Evolutionary conservation across 2,113 vertebrate species (phyloP).

Genomic region (Campylorhamphus procurvoides): DNA sequence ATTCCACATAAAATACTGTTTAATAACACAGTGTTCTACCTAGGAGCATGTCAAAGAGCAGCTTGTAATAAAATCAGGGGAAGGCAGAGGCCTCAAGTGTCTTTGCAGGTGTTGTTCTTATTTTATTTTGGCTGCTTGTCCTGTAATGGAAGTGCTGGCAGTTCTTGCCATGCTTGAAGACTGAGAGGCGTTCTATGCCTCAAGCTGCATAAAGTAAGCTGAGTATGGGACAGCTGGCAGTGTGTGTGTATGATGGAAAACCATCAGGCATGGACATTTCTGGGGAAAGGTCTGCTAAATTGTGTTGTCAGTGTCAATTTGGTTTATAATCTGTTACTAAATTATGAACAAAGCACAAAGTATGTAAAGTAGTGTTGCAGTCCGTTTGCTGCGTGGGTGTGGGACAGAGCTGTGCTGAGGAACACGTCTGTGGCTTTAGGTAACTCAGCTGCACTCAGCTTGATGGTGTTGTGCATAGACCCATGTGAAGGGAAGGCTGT

Average conservation of each 20-base stretch:
- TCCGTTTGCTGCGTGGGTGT: neutral
- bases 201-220: neutral
- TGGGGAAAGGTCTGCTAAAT: neutral
- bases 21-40: neutral
- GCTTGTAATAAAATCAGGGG: neutral
- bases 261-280: neutral
- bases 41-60: neutral
- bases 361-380: neutral
- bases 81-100: neutral
- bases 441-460: neutral
- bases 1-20: neutral
- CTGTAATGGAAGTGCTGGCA: neutral
- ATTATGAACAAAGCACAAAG: fast-evolving
- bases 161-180: neutral
- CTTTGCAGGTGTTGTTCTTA: neutral
- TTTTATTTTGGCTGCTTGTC: neutral
- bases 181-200: neutral
- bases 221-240: neutral
- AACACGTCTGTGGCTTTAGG: neutral
- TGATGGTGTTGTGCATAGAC: fast-evolving
- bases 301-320: neutral
- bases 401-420: neutral
- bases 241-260: neutral
- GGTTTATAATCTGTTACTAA: neutral
- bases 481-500: fast-evolving